phyloP scores from a whole-genome alignment of 2,797 vertebrate genomes.

The Neostethus bicornis region DNA sequence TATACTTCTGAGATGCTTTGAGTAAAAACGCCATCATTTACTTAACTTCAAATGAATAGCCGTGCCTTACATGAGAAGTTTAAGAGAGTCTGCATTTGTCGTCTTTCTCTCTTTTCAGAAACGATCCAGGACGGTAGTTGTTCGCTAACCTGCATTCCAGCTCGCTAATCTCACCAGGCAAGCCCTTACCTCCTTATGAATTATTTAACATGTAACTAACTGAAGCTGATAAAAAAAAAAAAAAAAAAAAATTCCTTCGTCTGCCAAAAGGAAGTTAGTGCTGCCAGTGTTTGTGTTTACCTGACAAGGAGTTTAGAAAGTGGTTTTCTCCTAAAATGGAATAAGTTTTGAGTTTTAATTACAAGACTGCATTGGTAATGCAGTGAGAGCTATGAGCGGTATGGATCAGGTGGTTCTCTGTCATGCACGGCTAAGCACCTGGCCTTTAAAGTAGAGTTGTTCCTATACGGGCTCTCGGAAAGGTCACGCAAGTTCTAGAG shows the following conservation, averaged over 20 bases:
- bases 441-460: conserved; percentile 40
- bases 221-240: conserved; percentile 63
- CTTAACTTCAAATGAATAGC: conserved; percentile 5
- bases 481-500: conserved; percentile 1
- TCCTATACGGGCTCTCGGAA: conserved; percentile 18
- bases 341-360: conserved; percentile 53
- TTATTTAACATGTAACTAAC: conserved; percentile 71
- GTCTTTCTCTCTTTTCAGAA: conserved; percentile 52
- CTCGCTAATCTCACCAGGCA: conserved; percentile 64
- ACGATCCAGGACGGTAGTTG: conserved; percentile 37
- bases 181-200: conserved; percentile 68
- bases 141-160: conserved; percentile 40
- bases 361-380: conserved; percentile 40
- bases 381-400: conserved; percentile 20
- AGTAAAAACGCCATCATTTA: conserved; percentile 8
- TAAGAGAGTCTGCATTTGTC: conserved; percentile 25
- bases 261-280: conserved; percentile 37
- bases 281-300: conserved; percentile 34
- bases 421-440: conserved; percentile 2
- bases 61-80: conserved; percentile 43
- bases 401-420: conserved; percentile 23
- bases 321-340: conserved; percentile 40
- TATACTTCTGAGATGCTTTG: not conserved
- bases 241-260: conserved; percentile 52
- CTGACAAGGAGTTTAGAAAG: conserved; percentile 27